phyloP scores from a whole-genome alignment of 23 tunicate species.

The Phallusia fumigata region DNA sequence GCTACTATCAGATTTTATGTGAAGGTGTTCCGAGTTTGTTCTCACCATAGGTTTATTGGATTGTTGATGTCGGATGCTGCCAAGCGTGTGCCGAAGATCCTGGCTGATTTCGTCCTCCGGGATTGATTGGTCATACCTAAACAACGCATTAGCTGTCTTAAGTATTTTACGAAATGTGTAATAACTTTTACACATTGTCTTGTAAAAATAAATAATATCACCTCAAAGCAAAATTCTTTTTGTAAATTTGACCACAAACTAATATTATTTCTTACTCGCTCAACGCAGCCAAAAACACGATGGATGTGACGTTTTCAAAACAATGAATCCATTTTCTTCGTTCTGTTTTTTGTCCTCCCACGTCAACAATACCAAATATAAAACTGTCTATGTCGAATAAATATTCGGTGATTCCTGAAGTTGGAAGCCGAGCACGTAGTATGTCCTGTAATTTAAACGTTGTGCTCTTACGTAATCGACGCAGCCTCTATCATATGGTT shows the following conservation, averaged over 20 bases:
- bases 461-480: background rate
- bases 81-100: constrained; percentile 56
- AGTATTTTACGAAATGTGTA: too few species aligned
- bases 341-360: constrained; percentile 94
- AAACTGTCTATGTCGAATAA: constrained; percentile 77
- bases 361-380: constrained; percentile 92
- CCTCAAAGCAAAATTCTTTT: background rate
- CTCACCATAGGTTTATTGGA: constrained; percentile 33
- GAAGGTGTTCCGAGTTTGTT: constrained; percentile 34
- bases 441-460: constrained; percentile 50
- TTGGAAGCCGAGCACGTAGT: constrained; percentile 74
- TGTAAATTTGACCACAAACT: too few species aligned
- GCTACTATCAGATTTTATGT: background rate
- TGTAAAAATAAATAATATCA: too few species aligned
- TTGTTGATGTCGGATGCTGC: constrained; percentile 37
- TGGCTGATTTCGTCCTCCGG: constrained; percentile 85
- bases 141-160: too few species aligned
- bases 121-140: constrained; percentile 82
- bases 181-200: too few species aligned
- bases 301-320: constrained; percentile 90
- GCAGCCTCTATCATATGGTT: too few species aligned
- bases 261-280: constrained; percentile 70
- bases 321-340: constrained; percentile 98
- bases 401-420: constrained; percentile 85
- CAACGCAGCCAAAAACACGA: constrained; percentile 88